Percentiles rank a stretch among this genome's conserved stretches.
phyloP scores from a whole-genome alignment of 2,113 vertebrate genomes.

The Entelurus aequoreus region DNA sequence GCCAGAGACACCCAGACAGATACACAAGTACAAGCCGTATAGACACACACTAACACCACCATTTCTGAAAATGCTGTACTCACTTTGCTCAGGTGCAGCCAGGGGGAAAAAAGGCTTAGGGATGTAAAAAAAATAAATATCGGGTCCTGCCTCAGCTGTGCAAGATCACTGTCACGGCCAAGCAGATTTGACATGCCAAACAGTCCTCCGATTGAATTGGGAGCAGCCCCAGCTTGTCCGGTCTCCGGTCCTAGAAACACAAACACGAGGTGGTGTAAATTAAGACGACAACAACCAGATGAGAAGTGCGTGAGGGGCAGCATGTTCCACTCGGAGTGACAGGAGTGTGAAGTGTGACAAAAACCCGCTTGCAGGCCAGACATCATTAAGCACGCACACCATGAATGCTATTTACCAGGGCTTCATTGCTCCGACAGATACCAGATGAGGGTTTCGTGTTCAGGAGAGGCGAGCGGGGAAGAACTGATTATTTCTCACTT shows the following conservation, averaged over 20 bases:
- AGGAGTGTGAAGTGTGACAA: constrained; percentile 42
- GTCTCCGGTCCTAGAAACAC: constrained; percentile 9
- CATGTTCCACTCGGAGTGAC: constrained; percentile 39
- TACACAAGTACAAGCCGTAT: too few relatives aligned
- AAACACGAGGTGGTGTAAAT: constrained; percentile 36
- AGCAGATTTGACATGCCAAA: too few relatives aligned
- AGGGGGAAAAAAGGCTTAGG: too few relatives aligned
- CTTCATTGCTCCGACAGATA: constrained; percentile 29
- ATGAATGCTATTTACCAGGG: constrained; percentile 15
- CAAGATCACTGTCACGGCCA: too few relatives aligned
- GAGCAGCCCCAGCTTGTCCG: background rate
- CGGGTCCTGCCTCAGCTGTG: constrained; percentile 17
- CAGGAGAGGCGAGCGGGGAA: constrained; percentile 9
- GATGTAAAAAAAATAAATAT: too few relatives aligned
- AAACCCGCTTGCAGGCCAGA: constrained; percentile 19
- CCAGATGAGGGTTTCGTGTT: constrained; percentile 18
- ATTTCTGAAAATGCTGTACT: too few relatives aligned
- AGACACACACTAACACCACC: too few relatives aligned
- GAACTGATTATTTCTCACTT: background rate
- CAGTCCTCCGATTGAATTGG: too few relatives aligned
- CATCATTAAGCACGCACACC: constrained; percentile 18
- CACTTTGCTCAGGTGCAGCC: too few relatives aligned
- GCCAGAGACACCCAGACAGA: too few relatives aligned
- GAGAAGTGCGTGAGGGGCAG: constrained; percentile 4
- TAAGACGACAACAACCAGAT: constrained; percentile 53